A percentile compares a stretch with the other conserved stretches of the same genome.
Conservation (phyloP, 2,113 vertebrate species). For the Sinocyclocheilus grahami region DNA sequence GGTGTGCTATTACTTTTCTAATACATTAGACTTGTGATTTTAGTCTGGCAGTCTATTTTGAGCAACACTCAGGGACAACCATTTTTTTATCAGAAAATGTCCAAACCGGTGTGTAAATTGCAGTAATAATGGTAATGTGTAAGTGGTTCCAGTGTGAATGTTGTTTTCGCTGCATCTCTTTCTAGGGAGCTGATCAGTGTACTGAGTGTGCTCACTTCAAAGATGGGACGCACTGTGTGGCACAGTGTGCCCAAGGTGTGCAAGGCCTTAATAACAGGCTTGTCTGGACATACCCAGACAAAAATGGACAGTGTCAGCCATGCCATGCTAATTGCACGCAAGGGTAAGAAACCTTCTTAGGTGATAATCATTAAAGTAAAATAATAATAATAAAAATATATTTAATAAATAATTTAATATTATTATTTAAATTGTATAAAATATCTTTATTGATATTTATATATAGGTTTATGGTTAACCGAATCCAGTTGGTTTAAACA, state of each 20-base stretch:
- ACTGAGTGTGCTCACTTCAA: constrained; percentile 80
- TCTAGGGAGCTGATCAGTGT: constrained; percentile 84
- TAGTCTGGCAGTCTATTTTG: background rate
- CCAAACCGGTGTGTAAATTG: background rate
- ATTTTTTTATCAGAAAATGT: background rate
- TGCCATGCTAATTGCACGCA: constrained; percentile 88
- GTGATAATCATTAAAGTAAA: background rate
- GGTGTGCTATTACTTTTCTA: background rate
- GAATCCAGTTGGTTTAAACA: background rate
- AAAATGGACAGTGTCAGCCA: constrained; percentile 73
- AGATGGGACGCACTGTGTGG: constrained; percentile 86
- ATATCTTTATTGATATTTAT: background rate
- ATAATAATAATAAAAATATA: background rate
- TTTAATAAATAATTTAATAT: background rate
- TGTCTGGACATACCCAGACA: constrained; percentile 85
- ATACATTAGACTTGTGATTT: background rate
- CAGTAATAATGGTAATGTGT: background rate
- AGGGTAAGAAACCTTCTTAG: constrained; percentile 75
- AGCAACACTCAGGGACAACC: background rate
- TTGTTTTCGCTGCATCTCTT: background rate
- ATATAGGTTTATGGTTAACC: background rate
- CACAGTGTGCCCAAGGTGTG: constrained; percentile 79
- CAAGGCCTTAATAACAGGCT: constrained; percentile 77
- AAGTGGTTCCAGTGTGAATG: background rate
- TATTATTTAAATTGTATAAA: background rate